Evolutionary conservation across 2,888 invertebrate genomes (phyloP), one percentile per base, ranked within the genome.

Genomic region (Rhamnusium bicolor): DNA sequence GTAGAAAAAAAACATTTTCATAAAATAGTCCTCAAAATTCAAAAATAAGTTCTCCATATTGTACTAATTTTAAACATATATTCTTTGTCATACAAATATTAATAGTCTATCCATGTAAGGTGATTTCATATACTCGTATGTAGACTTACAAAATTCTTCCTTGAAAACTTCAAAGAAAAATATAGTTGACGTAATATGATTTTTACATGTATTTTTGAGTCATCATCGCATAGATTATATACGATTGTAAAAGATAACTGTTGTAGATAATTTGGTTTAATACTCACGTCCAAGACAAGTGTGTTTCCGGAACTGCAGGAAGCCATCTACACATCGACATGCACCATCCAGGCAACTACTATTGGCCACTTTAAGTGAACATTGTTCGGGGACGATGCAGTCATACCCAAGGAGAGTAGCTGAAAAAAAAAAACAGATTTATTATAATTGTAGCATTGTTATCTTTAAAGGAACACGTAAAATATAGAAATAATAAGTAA

Each of bases 201-300:
- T n/a, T 32, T 40, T 40, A 5, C 2, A 40, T 14, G 2, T 32
- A 32, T 19, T 19, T n/a, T 53, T 53, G 51, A 53, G 12, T 53
- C 24, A 12, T n/a, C 12, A 3, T 53, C 19, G 18, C 51, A 18
- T 51, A 19, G 29, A 58, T 21, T 12, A 19, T 32, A 32, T 8
- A 40, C 32, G 8, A 61, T 12, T 18, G 21, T 46, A 24, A 46
- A 47, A 46, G 49, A 7, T 7, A 47, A 62, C 32, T 53, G 65
- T 61, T 54, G 14, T 7, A 4, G 18, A 24, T 56, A 60, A 69
- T 69, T 70, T 65, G 72, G 53, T 12, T 69, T 60, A 24, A 74
- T 76, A 94, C 96, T 95, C 92, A 97, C 97, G 96, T 86, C 94
- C 93, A 69, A 97, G 91, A 86, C 97, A 97, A 51, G 96, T 96